Percentiles rank a stretch among this genome's conserved stretches.
Conservation (phyloP, 2,888 invertebrate species). For the Sicus ferrugineus region DNA sequence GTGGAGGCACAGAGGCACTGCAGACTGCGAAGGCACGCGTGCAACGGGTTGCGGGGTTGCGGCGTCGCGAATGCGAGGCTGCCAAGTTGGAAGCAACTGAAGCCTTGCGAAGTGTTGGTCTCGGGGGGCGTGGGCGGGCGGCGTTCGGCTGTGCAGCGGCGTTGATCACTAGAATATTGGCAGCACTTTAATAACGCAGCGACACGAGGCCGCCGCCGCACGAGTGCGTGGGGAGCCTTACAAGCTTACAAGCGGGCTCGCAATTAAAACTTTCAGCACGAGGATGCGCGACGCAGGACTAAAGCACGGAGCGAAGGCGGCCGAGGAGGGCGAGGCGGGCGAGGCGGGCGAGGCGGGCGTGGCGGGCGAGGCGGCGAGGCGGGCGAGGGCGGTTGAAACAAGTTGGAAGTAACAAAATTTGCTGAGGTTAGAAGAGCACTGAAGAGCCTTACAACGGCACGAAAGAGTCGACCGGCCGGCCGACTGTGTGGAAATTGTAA, state of each 20-base stretch:
- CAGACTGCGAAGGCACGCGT: background rate
- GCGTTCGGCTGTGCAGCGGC: background rate
- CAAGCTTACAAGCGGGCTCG: background rate
- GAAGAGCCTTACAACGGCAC: background rate
- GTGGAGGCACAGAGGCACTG: slow-evolving; percentile 3
- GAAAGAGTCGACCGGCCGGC: background rate
- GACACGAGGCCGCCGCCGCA: slow-evolving; percentile 16
- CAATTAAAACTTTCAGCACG: slow-evolving; percentile 5
- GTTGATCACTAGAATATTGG: slow-evolving; percentile 13
- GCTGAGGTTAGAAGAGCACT: background rate
- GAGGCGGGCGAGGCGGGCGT: too few relatives aligned
- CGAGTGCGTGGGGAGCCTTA: background rate
- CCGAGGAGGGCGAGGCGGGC: background rate
- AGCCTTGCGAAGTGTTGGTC: background rate
- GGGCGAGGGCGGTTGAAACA: too few relatives aligned
- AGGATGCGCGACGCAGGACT: background rate
- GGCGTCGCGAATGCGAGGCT: background rate
- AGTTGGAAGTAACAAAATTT: slow-evolving; percentile 2
- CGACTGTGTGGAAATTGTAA: slow-evolving; percentile 7
- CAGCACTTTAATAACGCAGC: slow-evolving; percentile 27
- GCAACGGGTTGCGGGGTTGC: background rate
- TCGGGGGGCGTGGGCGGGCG: background rate
- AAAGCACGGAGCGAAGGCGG: background rate
- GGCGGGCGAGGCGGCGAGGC: too few relatives aligned
- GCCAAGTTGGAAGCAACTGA: background rate